Evolutionary conservation across 2,888 invertebrate species (phyloP).

Genomic region (Adineta ricciae): DNA sequence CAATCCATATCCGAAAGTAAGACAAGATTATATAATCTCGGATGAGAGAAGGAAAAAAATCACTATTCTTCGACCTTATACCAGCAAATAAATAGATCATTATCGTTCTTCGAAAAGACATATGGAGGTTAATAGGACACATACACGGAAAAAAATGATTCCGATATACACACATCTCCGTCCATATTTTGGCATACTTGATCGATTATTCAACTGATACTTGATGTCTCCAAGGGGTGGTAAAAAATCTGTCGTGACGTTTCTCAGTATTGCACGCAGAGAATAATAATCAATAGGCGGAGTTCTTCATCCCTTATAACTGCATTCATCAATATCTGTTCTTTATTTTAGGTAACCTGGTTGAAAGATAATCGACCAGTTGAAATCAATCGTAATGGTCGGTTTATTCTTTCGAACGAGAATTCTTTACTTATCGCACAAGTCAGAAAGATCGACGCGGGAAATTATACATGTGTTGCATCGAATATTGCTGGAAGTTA

Average conservation of each 20-base stretch:
- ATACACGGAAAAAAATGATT: neutral
- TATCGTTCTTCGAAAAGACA: neutral
- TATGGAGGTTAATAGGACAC: slow-evolving; percentile 9
- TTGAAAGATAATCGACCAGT: slow-evolving; percentile 28
- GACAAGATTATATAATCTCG: neutral
- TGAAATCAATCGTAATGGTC: slow-evolving; percentile 23
- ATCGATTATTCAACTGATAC: neutral
- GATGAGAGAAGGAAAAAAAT: neutral
- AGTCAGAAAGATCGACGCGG: slow-evolving; percentile 21
- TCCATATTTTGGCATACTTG: neutral
- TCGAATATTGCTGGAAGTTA: slow-evolving; percentile 25
- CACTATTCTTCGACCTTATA: neutral
- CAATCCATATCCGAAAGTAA: slow-evolving; percentile 29
- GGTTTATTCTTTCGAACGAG: slow-evolving; percentile 25
- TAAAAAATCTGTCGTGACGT: neutral
- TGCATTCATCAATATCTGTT: neutral
- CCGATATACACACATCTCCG: neutral
- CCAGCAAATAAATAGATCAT: neutral
- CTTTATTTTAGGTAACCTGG: slow-evolving; percentile 10
- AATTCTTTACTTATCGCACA: slow-evolving; percentile 28
- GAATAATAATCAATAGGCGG: neutral
- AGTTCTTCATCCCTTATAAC: too few species aligned
- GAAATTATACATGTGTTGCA: slow-evolving; percentile 33
- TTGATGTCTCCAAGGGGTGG: neutral
- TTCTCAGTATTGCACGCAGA: neutral